phyloP scores from a whole-genome alignment of 1,140 invertebrate genomes.

The Caerostris darwini region DNA sequence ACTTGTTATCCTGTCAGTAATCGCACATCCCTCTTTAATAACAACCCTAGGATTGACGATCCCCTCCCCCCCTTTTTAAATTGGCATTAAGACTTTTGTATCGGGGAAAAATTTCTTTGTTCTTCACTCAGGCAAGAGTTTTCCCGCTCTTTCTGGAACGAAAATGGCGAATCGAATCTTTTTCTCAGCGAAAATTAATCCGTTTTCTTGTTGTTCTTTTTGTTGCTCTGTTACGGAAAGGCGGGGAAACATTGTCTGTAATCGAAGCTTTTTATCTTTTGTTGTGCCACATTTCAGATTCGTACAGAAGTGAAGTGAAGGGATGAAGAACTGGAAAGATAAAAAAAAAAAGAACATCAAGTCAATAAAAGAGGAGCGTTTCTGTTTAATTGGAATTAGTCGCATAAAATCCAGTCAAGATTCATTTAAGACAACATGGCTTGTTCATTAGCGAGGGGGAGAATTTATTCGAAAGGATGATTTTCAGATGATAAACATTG shows the following conservation, averaged over 20 bases:
- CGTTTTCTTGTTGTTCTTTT: conserved; percentile 13
- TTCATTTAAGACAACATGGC: conserved; percentile 22
- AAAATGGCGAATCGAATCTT: background rate
- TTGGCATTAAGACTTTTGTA: conserved; percentile 44
- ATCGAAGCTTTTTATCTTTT: conserved; percentile 46
- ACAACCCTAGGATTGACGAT: conserved; percentile 40
- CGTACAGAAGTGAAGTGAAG: background rate
- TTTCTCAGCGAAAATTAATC: conserved; percentile 27
- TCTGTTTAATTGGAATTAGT: conserved; percentile 52
- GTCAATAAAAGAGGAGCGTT: conserved; percentile 1
- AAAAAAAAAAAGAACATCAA: background rate
- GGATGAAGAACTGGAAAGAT: background rate
- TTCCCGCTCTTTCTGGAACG: background rate
- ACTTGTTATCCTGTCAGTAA: conserved; percentile 40
- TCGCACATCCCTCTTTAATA: conserved; percentile 33
- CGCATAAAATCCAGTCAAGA: conserved; percentile 48
- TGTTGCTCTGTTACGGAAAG: background rate
- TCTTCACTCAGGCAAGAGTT: background rate
- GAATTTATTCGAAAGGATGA: background rate
- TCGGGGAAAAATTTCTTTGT: conserved; percentile 43
- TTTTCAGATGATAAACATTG: background rate
- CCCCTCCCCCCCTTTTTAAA: background rate
- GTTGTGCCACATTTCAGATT: background rate
- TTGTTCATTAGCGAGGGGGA: conserved; percentile 38
- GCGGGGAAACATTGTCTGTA: conserved; percentile 16